These are phyloP conservation scores for Hypotaenidia okinawae DNA, from an alignment of 2,797 vertebrate genomes.

Conservation along the genomic window DNA sequence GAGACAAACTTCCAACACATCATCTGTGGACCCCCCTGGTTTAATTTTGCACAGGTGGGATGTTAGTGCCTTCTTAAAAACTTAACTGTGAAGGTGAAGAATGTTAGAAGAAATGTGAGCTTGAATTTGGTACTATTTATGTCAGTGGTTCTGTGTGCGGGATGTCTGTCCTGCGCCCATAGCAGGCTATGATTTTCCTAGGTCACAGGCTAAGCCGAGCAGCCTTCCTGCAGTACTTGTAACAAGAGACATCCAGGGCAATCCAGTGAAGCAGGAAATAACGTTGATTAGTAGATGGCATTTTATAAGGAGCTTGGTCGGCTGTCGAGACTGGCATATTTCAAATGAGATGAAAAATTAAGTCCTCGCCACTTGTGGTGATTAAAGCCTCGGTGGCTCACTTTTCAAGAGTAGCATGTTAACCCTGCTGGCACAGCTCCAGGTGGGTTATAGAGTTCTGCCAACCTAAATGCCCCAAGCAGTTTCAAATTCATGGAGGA, in stretches of 20 bases:
- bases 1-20: background rate
- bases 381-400: conserved; percentile 29
- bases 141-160: accelerated
- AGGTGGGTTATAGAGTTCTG: conserved; percentile 50
- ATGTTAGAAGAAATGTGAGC: background rate
- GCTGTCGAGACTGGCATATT: background rate
- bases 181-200: background rate
- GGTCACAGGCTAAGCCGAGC: background rate
- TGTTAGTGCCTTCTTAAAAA: background rate
- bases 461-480: conserved; percentile 25
- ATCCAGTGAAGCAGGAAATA: background rate
- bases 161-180: accelerated
- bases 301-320: background rate
- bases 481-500: conserved; percentile 34
- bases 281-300: background rate
- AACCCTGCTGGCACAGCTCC: background rate
- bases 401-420: conserved; percentile 53
- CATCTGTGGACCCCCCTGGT: background rate
- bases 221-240: background rate
- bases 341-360: conserved; percentile 56
- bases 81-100: background rate
- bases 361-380: conserved; percentile 42
- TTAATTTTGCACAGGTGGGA: background rate
- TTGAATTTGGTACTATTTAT: background rate
- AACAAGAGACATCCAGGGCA: background rate